Base-by-base conservation (phyloP, 2,113 vertebrate genomes). In the Nettapus auritus region DNA sequence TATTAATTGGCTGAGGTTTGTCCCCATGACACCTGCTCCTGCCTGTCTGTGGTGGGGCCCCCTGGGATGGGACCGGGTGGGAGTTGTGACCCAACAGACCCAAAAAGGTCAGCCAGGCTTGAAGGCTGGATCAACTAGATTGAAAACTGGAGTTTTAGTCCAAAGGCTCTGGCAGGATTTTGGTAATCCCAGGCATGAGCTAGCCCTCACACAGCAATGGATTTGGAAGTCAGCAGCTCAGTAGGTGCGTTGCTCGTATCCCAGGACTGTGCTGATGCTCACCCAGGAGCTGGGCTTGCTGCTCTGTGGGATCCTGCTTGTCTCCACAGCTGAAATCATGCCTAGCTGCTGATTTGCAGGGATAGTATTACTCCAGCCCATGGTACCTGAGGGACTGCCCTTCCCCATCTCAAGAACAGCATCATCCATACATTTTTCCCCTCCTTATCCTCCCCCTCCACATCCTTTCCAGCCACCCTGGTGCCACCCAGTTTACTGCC, bases 11-110 rank as follows among this genome's bases (percentile, higher is more conserved):
- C 57, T 33, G 36, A 80, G 19, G 1, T 0, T 9, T 29, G 50
- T 60, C 59, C 46, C 15, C 8, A 34, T 76, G 80, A 59, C 92
- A 96, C 92, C 90, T 97, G 96, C 48, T 92, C 31, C 60, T 56
- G 25, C 53, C 66, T 7, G 8, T 44, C 46, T 70, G 31, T 0
- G 11, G 2, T 50, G 28, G 36, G 42, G 33, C 62, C 62, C 40
- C 55, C 55, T 70, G 67, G 40, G 25, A 77, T 73, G 9, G 31
- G 63, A 2, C 6, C 2, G 11, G 10, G 4, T 42, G 60, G 50
- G 50, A 68, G 14, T 26, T 2, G 2, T 0, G 12, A 34, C 3
- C 52, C 10, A 3, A 33, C 88, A 18, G 42, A 71, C 10, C 7
- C 33, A 26, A 40, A 19, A 55, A 86, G 20, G 22, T 28, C 76